Evolutionary conservation across 2,888 invertebrate species (phyloP).

Genomic region (Sussaba pulchella): DNA sequence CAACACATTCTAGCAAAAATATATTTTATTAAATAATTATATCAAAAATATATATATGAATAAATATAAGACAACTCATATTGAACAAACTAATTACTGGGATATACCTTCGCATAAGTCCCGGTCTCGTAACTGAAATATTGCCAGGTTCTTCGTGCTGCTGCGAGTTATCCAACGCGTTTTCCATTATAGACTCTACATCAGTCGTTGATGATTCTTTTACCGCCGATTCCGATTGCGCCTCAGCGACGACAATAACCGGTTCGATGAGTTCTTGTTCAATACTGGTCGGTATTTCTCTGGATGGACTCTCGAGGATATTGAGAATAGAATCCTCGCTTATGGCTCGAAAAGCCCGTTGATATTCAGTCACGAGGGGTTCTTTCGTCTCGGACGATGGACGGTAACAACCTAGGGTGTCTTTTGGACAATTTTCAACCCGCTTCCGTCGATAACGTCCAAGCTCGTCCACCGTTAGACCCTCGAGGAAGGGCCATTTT

Average conservation of each 20-base stretch:
- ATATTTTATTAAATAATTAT: too few relatives aligned
- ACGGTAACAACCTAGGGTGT: slow-evolving; percentile 73
- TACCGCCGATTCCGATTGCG: background rate
- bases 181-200: slow-evolving; percentile 73
- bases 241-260: background rate
- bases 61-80: too few relatives aligned
- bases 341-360: slow-evolving; percentile 77
- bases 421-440: slow-evolving; percentile 82
- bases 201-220: slow-evolving; percentile 26
- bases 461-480: slow-evolving; percentile 86
- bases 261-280: background rate
- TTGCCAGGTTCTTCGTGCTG: slow-evolving; percentile 47
- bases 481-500: slow-evolving; percentile 84
- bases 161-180: slow-evolving; percentile 68
- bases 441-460: slow-evolving; percentile 85
- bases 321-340: slow-evolving; percentile 76
- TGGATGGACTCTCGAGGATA: slow-evolving; percentile 60
- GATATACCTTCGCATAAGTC: slow-evolving; percentile 75
- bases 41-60: too few relatives aligned
- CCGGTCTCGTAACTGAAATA: slow-evolving; percentile 64
- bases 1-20: too few relatives aligned
- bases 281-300: slow-evolving; percentile 9
- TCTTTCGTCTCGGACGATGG: slow-evolving; percentile 45
- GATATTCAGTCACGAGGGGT: slow-evolving; percentile 78
- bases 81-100: background rate